Conservation (phyloP, 2,888 invertebrate species). For the Tiliacea citrago region DNA sequence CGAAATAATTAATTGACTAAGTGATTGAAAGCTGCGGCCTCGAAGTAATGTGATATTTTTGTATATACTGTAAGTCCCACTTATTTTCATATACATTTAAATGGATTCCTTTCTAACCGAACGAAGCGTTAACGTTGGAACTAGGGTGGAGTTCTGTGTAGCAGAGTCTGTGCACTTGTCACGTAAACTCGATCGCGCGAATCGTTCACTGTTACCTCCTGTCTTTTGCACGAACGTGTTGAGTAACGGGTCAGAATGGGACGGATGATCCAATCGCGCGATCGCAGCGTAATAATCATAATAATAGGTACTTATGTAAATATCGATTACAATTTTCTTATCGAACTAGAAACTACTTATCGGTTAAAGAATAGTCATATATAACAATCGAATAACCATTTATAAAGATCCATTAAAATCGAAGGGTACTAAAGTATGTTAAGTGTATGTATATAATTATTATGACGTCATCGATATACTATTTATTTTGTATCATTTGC, state of each 20-base stretch:
- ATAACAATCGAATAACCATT: constrained; percentile 85
- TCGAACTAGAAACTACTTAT: constrained; percentile 76
- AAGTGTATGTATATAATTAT: constrained; percentile 87
- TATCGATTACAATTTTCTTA: constrained; percentile 84
- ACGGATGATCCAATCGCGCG: constrained; percentile 60
- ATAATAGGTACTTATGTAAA: constrained; percentile 87
- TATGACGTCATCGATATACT: constrained; percentile 85
- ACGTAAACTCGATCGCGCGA: constrained; percentile 67
- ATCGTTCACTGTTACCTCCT: constrained; percentile 55
- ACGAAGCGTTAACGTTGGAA: constrained; percentile 85
- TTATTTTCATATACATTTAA: constrained; percentile 91
- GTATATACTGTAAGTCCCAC: constrained; percentile 91
- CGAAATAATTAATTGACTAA: constrained; percentile 87
- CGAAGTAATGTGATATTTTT: constrained; percentile 91
- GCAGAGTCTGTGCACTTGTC: constrained; percentile 74
- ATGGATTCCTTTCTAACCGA: constrained; percentile 88
- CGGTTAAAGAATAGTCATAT: constrained; percentile 84
- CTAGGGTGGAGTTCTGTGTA: constrained; percentile 75
- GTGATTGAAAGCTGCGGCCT: constrained; percentile 90
- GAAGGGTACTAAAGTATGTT: constrained; percentile 90
- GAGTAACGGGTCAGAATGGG: constrained; percentile 48
- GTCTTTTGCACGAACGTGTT: constrained; percentile 58
- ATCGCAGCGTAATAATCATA: constrained; percentile 71
- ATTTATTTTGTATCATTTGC: constrained; percentile 89
- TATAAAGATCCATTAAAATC: constrained; percentile 87